Evolutionary conservation across 2,888 invertebrate species (phyloP).

Genomic region (Osmoderma eremita): DNA sequence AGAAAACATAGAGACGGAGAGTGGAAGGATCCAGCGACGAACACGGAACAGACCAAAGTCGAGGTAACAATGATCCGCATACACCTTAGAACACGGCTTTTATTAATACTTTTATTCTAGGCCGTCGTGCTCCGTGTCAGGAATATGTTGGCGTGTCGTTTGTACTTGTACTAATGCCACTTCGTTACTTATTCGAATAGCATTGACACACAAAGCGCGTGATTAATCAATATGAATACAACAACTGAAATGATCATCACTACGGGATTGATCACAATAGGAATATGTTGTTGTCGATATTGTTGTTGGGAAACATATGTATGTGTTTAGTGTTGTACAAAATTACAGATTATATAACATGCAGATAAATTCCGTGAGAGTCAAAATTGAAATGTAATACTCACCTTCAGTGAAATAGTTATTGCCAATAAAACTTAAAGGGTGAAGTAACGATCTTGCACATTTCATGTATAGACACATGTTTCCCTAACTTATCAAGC

Average conservation of each 20-base stretch:
- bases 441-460: too few species aligned
- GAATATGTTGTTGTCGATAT: conserved; percentile 15
- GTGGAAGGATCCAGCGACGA: conserved; percentile 10
- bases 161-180: conserved; percentile 37
- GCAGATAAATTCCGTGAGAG: too few species aligned
- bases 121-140: conserved; percentile 27
- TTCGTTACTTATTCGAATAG: conserved; percentile 37
- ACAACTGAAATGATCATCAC: conserved; percentile 36
- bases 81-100: conserved; percentile 28
- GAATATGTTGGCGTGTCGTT: conserved; percentile 37
- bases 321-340: not conserved
- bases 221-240: conserved; percentile 25
- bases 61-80: conserved; percentile 27
- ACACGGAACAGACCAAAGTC: conserved; percentile 27
- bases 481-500: too few species aligned
- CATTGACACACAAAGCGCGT: conserved; percentile 31
- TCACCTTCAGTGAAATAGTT: too few species aligned
- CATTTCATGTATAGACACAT: too few species aligned
- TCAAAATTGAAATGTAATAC: too few species aligned
- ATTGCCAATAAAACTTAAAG: too few species aligned
- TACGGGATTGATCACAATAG: conserved; percentile 26
- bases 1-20: not conserved
- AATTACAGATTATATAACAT: too few species aligned
- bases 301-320: conserved; percentile 24
- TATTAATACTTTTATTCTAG: conserved; percentile 31